These are phyloP conservation scores for Eilema depressum DNA, from an alignment of 2,888 invertebrate species.

Conservation along the genomic window DNA sequence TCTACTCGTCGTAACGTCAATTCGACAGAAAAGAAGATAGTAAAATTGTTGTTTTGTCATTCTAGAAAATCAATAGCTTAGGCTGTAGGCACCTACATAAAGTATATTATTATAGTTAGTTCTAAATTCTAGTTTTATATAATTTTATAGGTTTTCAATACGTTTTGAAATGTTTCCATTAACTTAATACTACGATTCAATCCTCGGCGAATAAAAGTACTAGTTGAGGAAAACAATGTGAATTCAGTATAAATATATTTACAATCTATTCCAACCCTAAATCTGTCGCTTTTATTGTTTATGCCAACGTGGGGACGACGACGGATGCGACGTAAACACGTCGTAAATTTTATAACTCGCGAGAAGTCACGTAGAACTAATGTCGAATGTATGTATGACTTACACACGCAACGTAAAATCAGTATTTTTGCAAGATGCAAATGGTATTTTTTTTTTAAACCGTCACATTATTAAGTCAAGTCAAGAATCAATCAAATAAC, in stretches of 20 bases:
- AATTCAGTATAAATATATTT: not conserved
- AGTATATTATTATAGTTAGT: too few species aligned
- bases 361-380: not conserved
- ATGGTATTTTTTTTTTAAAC: too few species aligned
- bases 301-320: not conserved
- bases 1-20: too few species aligned
- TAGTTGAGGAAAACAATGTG: not conserved
- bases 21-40: too few species aligned
- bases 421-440: not conserved
- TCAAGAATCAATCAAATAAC: too few species aligned
- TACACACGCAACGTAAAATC: not conserved
- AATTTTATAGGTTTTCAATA: too few species aligned
- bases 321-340: constrained; percentile 2
- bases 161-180: too few species aligned
- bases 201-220: not conserved
- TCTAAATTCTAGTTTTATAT: too few species aligned
- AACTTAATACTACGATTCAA: not conserved
- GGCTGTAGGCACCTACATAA: too few species aligned
- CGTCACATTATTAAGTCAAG: too few species aligned
- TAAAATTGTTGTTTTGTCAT: too few species aligned
- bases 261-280: not conserved
- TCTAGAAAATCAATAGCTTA: too few species aligned
- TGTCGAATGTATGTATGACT: constrained; percentile 7
- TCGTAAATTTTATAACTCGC: constrained; percentile 15
- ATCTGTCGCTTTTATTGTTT: not conserved